These are phyloP conservation scores for Pogonomyrmex californicus DNA, from an alignment of 1,140 invertebrate genomes.

Conservation along the genomic window DNA sequence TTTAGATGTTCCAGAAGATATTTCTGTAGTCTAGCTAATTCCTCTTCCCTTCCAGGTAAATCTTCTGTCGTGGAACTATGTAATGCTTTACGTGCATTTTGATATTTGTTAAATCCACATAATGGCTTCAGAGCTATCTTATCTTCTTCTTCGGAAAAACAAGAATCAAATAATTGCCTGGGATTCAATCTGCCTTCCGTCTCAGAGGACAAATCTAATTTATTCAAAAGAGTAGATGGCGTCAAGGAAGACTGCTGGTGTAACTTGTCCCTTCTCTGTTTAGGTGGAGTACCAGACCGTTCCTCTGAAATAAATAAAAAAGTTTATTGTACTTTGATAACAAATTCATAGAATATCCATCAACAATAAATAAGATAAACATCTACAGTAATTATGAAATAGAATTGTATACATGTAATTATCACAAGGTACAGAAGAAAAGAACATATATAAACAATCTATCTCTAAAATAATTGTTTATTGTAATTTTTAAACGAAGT, in stretches of 20 bases:
- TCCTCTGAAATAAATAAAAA: constrained; percentile 36
- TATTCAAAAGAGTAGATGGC: constrained; percentile 75
- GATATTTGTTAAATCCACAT: constrained; percentile 85
- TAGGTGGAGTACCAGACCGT: constrained; percentile 71
- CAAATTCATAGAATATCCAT: not conserved
- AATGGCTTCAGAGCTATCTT: constrained; percentile 77
- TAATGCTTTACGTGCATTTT: constrained; percentile 89
- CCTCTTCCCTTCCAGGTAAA: constrained; percentile 93
- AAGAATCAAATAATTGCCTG: constrained; percentile 77
- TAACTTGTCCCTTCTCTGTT: constrained; percentile 71
- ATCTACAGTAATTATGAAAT: not conserved
- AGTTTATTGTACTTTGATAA: not conserved
- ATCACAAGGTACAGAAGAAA: not conserved
- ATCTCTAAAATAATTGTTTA: not conserved
- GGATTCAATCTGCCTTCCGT: constrained; percentile 70
- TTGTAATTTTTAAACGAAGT: not conserved
- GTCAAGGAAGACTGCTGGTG: constrained; percentile 71
- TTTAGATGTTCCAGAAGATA: constrained; percentile 91
- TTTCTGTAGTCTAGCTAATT: constrained; percentile 90
- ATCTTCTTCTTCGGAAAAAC: constrained; percentile 59
- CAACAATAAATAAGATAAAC: not conserved
- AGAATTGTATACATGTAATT: constrained; percentile 6
- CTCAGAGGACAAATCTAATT: constrained; percentile 71
- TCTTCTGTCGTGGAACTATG: constrained; percentile 90
- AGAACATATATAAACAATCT: not conserved